Percentiles rank a stretch among this genome's conserved stretches.
These are phyloP conservation scores for Gambusia holbrooki DNA, from an alignment of 2,113 vertebrate species.

Conservation along the genomic window DNA sequence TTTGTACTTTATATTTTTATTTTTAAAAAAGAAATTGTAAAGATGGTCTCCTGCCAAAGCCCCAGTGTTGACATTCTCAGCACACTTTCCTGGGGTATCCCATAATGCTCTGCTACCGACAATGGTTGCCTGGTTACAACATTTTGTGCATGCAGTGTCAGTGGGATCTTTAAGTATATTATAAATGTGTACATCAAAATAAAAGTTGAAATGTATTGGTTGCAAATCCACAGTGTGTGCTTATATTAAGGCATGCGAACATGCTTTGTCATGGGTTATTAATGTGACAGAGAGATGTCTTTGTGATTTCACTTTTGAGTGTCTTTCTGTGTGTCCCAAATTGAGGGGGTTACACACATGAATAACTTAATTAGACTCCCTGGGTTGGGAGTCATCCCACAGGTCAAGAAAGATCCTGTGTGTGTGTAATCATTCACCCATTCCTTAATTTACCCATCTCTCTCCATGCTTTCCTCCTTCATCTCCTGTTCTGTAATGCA, in stretches of 20 bases:
- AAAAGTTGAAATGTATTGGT: neutral
- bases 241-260: neutral
- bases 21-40: conserved; percentile 23
- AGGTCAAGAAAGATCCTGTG: conserved; percentile 62
- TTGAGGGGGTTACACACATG: conserved; percentile 58
- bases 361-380: conserved; percentile 54
- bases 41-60: conserved; percentile 52
- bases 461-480: conserved; percentile 11
- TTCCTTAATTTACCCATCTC: conserved; percentile 39
- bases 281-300: conserved; percentile 37
- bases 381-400: conserved; percentile 44
- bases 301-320: conserved; percentile 30
- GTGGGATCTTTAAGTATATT: conserved; percentile 13
- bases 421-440: conserved; percentile 49
- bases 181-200: neutral
- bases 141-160: conserved; percentile 35
- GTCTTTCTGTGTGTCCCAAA: conserved; percentile 29
- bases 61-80: conserved; percentile 75
- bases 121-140: conserved; percentile 74
- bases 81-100: conserved; percentile 81
- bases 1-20: conserved; percentile 10
- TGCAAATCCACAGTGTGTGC: neutral
- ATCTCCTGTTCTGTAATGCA: conserved; percentile 31
- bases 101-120: conserved; percentile 77
- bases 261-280: conserved; percentile 43